Evolutionary conservation across 2,888 invertebrate species (phyloP), one percentile per base, ranked within the genome.

Genomic region (Sinodicranocentrus sp.): DNA sequence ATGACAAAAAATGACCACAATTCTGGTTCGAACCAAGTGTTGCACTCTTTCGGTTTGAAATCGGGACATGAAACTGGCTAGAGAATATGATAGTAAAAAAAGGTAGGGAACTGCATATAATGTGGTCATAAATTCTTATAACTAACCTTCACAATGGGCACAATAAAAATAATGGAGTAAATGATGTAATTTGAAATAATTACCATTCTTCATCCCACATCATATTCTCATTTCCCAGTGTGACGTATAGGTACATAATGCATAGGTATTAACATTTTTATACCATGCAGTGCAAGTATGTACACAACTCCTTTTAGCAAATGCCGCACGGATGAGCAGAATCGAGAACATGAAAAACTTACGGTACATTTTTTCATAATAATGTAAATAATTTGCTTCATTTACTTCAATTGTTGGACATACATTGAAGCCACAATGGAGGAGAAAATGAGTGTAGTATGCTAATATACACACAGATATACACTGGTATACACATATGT

Each of bases 381-480:
- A 77, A 77, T 77, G 67, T 52, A 77, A 67, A 68, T 68, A 77
- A 77, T 68, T 77, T 77, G 68, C 77, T 77, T 77, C 67, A 77
- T 77, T 77, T 77, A 77, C 68, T 77, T 77, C 77, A 68, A 68
- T 77, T 68, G 67, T 77, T 76, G 75, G 33, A 61, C 73, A 73
- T 26, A 33, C 28, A 48, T 25, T 33, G 10, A 13, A 5, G 15
- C 48, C 48, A 48, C n/a, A n/a, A 48, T 28, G 61, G 5, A 3
- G 28, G 17, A 28, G 61, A 28, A 15, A 33, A 61, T 61, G 61
- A 61, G 59, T 26, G 61, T 15, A 61, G 5, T 28, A 70, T 6
- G 2, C 6, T 23, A 26, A 52, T 44, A 52, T 52, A 8, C 52
- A 52, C 17, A 65, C 17, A 61, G 17, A 26, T 15, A 17, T 19